phyloP scores from a whole-genome alignment of 2,888 invertebrate genomes.

The Zeuzera pyrina region DNA sequence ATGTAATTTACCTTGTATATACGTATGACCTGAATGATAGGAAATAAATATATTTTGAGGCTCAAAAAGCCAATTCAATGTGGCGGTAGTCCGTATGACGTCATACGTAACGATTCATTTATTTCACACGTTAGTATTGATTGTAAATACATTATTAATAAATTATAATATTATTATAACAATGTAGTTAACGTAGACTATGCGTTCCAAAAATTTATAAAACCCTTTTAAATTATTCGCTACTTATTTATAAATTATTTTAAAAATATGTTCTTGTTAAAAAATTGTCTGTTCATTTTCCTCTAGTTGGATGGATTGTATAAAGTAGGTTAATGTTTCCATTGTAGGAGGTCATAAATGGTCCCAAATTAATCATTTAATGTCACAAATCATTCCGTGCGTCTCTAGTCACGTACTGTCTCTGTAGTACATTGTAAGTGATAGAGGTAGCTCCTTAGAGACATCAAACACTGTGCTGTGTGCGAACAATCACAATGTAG shows the following conservation, averaged over 20 bases:
- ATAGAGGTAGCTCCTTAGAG: constrained; percentile 39
- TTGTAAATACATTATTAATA: constrained; percentile 61
- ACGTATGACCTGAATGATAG: constrained; percentile 63
- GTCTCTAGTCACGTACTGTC: constrained; percentile 53
- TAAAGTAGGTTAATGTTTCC: constrained; percentile 61
- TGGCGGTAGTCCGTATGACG: constrained; percentile 42
- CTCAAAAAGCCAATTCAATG: constrained; percentile 35
- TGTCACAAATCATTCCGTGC: constrained; percentile 41
- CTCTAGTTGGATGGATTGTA: constrained; percentile 46
- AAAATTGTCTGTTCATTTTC: constrained; percentile 2
- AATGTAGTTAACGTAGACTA: constrained; percentile 50
- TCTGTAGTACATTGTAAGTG: constrained; percentile 43
- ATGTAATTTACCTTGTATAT: constrained; percentile 67
- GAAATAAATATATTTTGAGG: constrained; percentile 51
- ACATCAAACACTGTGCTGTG: constrained; percentile 37
- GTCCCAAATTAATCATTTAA: constrained; percentile 14
- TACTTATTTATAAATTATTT: too few relatives aligned
- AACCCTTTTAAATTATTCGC: constrained; percentile 23
- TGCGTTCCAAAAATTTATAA: constrained; percentile 26
- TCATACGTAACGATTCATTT: constrained; percentile 56
- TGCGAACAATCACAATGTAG: constrained; percentile 39
- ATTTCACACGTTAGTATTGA: constrained; percentile 50
- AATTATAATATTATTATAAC: too few relatives aligned
- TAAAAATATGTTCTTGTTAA: too few relatives aligned
- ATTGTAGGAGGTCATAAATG: constrained; percentile 24